Base-by-base conservation (phyloP, 2,113 vertebrate genomes). In the Gallinago media region DNA sequence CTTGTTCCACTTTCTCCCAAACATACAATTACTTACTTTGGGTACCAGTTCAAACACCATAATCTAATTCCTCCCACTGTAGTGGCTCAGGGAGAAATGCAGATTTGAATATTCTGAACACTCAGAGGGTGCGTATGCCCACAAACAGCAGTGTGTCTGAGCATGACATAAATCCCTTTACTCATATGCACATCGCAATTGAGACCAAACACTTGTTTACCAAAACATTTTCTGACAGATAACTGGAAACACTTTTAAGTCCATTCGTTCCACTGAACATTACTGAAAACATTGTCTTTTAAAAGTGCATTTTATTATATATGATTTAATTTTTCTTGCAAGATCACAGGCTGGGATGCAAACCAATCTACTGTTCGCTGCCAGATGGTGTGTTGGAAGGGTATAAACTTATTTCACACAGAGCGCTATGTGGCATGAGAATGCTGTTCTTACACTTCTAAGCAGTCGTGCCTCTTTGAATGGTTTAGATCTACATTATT, bases 341-440 rank as follows among this genome's bases (percentile, higher is more conserved):
- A 91, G 88, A 96, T 94, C 91, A 78, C 80, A 90, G 78, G 59
- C 91, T 94, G 87, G 92, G 87, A 94, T 89, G 91, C 56, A 94
- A 93, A 95, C 72, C 93, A 94, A 86, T 71, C 75, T 49, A 50
- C 76, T 59, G 72, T 72, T 96, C 85, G 76, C 82, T 96, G 94
- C 96, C 94, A 97, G 93, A 95, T 97, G 96, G 93, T 49, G 70
- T 76, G 77, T 71, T 97, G 91, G 82, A 96, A 93, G 91, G 76
- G 77, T 96, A 97, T 92, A 97, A 96, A 96, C 71, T 96, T 65
- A 56, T 34, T 96, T 96, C 95, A 87, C 88, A 94, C 75, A 26
- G 78, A 90, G 89, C 15, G 65, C 59, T 94, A 85, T 95, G 84
- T 94, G 90, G 81, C 92, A 96, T 94, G 87, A 93, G 87, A 95